Evolutionary conservation across 2,888 invertebrate species (phyloP).

Genomic region (Pristionchus japonicus): DNA sequence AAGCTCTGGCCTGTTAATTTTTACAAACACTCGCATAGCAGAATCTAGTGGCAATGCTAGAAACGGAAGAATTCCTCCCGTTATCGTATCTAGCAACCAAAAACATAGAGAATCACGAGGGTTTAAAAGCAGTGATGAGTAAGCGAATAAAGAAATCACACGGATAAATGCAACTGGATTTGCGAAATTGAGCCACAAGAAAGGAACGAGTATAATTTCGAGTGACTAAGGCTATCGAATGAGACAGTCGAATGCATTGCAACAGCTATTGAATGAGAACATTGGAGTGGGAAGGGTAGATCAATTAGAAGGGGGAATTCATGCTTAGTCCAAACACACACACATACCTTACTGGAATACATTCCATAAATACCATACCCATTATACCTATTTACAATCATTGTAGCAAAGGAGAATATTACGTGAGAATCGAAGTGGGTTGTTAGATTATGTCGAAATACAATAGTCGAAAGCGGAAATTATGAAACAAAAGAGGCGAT

Average conservation of each 20-base stretch:
- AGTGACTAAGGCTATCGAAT: constrained; percentile 5
- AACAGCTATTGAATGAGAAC: constrained; percentile 3
- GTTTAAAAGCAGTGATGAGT: not conserved
- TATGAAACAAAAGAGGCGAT: not conserved
- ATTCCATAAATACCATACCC: not conserved
- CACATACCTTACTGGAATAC: not conserved
- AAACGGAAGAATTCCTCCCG: not conserved
- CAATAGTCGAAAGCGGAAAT: not conserved
- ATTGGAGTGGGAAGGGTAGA: not conserved
- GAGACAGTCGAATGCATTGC: constrained; percentile 16
- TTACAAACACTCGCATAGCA: not conserved
- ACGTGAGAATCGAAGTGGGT: not conserved
- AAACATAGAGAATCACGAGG: not conserved
- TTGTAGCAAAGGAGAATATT: not conserved
- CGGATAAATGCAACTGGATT: not conserved
- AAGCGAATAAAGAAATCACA: constrained; percentile 25
- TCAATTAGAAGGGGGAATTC: not conserved
- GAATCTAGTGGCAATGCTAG: not conserved
- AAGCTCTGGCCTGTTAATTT: not conserved
- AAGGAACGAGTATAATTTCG: not conserved
- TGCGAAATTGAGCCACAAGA: not conserved
- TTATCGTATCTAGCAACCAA: not conserved
- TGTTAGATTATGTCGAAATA: constrained; percentile 19
- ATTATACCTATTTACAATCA: constrained; percentile 16
- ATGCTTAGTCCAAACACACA: not conserved